A percentile compares a stretch with the other conserved stretches of the same genome.
phyloP scores from a whole-genome alignment of 2,888 invertebrate species.

The Apocheima hispidaria region DNA sequence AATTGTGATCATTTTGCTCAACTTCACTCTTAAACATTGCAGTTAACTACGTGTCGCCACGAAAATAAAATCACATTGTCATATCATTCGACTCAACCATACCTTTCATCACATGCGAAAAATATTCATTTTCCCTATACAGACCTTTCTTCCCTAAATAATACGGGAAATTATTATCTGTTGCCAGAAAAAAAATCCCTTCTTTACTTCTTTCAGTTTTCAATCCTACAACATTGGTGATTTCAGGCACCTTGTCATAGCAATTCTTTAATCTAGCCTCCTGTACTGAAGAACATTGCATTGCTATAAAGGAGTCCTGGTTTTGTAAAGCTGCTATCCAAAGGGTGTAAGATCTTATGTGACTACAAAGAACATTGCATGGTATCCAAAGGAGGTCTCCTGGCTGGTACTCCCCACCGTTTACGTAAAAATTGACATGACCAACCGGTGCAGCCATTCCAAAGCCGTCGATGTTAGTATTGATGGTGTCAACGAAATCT shows the following conservation, averaged over 20 bases:
- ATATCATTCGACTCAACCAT: constrained; percentile 35
- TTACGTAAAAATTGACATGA: constrained; percentile 73
- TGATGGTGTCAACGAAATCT: constrained; percentile 67
- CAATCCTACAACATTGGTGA: constrained; percentile 58
- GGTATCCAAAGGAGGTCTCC: constrained; percentile 56
- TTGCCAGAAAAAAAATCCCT: constrained; percentile 62
- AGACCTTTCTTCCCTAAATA: constrained; percentile 68
- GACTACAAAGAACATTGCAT: constrained; percentile 60
- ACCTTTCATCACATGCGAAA: constrained; percentile 45
- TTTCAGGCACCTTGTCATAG: constrained; percentile 54
- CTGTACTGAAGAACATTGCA: constrained; percentile 62
- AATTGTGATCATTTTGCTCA: neutral
- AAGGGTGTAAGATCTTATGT: constrained; percentile 53
- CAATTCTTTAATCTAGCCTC: constrained; percentile 60
- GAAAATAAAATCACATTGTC: constrained; percentile 24
- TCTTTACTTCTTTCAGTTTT: constrained; percentile 52
- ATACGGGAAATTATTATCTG: constrained; percentile 62
- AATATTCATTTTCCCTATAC: constrained; percentile 60
- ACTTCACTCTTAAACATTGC: neutral
- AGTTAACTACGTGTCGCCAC: neutral
- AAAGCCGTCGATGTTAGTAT: constrained; percentile 70
- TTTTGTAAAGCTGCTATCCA: constrained; percentile 61
- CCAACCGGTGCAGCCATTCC: constrained; percentile 72
- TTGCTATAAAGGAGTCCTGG: constrained; percentile 58
- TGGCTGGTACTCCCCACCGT: constrained; percentile 72